phyloP scores from a whole-genome alignment of 2,113 vertebrate species.

The Enhydra lutris region DNA sequence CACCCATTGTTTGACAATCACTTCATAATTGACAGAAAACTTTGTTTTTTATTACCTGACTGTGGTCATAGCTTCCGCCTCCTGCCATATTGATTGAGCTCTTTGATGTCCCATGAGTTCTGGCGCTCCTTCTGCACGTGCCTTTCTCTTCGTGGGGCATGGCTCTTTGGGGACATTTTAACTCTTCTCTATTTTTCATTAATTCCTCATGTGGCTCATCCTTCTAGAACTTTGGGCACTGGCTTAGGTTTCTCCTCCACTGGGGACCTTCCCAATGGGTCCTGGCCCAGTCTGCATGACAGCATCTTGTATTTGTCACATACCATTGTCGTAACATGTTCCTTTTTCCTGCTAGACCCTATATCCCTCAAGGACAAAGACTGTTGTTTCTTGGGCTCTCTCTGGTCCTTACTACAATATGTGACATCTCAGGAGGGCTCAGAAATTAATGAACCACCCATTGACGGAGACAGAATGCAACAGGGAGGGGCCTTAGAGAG shows the following conservation, averaged over 20 bases:
- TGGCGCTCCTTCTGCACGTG: not conserved
- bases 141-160: not conserved
- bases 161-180: not conserved
- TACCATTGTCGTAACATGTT: accelerated
- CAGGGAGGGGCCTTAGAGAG: not conserved
- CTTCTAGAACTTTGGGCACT: not conserved
- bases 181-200: not conserved
- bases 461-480: not conserved
- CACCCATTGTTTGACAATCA: not conserved
- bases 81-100: not conserved
- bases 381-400: not conserved
- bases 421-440: not conserved
- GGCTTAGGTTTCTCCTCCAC: not conserved
- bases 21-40: not conserved
- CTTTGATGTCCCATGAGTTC: not conserved
- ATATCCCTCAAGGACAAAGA: not conserved
- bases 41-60: not conserved
- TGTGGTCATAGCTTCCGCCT: not conserved
- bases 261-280: not conserved
- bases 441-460: not conserved
- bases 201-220: not conserved
- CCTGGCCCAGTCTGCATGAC: not conserved
- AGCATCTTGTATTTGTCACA: not conserved
- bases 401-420: not conserved
- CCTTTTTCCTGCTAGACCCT: not conserved